Percentiles rank a stretch among this genome's conserved stretches.
Conservation (phyloP, 2,113 vertebrate genomes). For the Hirundichthys speculiger region DNA sequence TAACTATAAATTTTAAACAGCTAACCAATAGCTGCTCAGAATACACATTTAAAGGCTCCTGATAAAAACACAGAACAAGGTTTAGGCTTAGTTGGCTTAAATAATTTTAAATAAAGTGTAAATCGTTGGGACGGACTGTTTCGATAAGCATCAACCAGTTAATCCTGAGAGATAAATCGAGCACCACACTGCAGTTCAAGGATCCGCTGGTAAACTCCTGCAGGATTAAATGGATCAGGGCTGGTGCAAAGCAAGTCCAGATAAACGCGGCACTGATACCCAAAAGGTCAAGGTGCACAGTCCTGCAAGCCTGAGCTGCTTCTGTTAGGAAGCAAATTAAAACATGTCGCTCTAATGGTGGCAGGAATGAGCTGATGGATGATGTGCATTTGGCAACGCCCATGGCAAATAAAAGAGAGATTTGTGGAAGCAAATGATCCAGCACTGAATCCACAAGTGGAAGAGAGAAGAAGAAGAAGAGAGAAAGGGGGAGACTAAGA, state of each 20-base stretch:
- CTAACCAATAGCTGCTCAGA: too few relatives aligned
- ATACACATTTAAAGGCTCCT: background rate
- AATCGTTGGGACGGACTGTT: background rate
- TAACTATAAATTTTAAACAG: too few relatives aligned
- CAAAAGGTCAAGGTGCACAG: constrained; percentile 14
- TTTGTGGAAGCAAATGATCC: constrained; percentile 38
- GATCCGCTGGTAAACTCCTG: constrained; percentile 23
- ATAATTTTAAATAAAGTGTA: background rate
- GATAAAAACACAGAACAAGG: background rate
- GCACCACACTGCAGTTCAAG: constrained; percentile 8
- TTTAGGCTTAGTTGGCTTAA: background rate
- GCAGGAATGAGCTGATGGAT: constrained; percentile 23
- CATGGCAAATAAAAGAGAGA: constrained; percentile 31
- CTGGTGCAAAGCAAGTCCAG: constrained; percentile 20
- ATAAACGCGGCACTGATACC: constrained; percentile 30
- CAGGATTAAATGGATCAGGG: constrained; percentile 14
- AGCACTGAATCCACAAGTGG: constrained; percentile 24
- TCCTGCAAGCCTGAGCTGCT: constrained; percentile 5
- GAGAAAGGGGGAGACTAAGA: too few relatives aligned
- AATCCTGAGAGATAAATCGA: constrained; percentile 16
- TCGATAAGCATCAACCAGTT: constrained; percentile 13
- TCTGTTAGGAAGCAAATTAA: constrained; percentile 30
- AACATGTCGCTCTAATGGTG: constrained; percentile 23
- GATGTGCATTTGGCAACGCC: constrained; percentile 5
- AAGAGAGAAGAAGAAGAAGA: constrained; percentile 4